Base-by-base conservation (phyloP, 2,113 vertebrate species). In the Desmodus rotundus region DNA sequence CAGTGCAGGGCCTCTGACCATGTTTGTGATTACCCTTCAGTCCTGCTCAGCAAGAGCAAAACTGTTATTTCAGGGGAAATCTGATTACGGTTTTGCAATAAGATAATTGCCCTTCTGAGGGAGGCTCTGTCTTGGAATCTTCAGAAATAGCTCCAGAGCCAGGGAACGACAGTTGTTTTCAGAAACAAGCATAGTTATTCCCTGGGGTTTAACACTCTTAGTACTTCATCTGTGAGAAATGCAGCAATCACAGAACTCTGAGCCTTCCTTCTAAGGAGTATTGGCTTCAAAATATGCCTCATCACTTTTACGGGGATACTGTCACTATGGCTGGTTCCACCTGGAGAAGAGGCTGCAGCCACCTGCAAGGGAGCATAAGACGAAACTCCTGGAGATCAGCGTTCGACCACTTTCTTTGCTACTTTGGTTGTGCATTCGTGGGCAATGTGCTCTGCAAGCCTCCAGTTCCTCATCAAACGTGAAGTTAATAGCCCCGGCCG, bases 121-220 rank as follows among this genome's bases (percentile, higher is more conserved):
- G 70, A n/a, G 47, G 15, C 52, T 88, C 10, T 2, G 36, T 41
- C 63, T 76, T 15, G 56, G 73, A 33, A 47, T 65, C 72, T 85
- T 73, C 61, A 31, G 63, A n/a, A 63, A 65, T 0, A 24, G 63
- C 24, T 15, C n/a, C 36, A 47, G 63, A 26, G 70, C 36, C 9
- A 0, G 0, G n/a, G 67, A 33, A 12, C 10, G 17, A 4, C 50
- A 0, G 10, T 2, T 24, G 19, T 43, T 24, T 43, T 81, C 87
- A 45, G 63, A 78, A 63, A 33, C 3, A 54, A 24, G 58, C 47
- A 19, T 0, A 31, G 56, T 7, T 31, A 2, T 7, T 36, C 68
- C 41, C 58, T 19, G 26, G 58, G 20, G 68, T 43, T n/a, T 17
- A 3, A 9, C 33, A 6, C n/a, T 20, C 68, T n/a, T 41, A 24